Base-by-base conservation (phyloP, 35 echinoderm and acorn worm species). In the Acanthaster planci region DNA sequence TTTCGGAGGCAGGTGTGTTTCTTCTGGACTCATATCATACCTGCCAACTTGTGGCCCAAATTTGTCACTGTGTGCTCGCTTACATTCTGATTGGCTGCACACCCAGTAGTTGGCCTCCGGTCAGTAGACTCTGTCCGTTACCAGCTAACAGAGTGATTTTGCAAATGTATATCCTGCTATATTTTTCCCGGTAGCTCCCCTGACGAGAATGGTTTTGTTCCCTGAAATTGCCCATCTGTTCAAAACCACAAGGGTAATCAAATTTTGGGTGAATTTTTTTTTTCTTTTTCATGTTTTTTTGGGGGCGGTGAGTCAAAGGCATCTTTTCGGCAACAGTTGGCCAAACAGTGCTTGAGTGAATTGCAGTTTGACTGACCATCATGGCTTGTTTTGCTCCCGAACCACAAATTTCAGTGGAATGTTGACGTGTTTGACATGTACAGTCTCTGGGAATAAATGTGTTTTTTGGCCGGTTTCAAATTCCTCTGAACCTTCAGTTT, bases 31-130 rank as follows among this genome's bases (percentile, higher is more conserved):
- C 34, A 31, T 72, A 72, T 72, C 64, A 72, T 31, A 72, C 26
- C 64, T 72, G 64, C 30, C 64, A 72, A 72, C 64, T 72, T 29
- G 64, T 19, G 64, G 19, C 12, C 64, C 64, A 72, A 35, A 72
- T 72, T 72, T 72, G 64, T 72, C 64, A 72, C 30, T 29, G 19
- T 14, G 64, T 26, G 21, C 14, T 26, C 19, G 14, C 18, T 72
- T 26, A 34, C 22, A 12, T 72, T 26, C 21, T 31, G 18, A 72
- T 31, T 72, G 34, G 26, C 64, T 72, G 64, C 30, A n/a, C n/a
- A n/a, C n/a, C 30, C 64, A 72, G 64, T 26, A 72, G 26, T 23
- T 12, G 4, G 42, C 42, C 42, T n/a, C n/a, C 42, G 42, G 42
- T 47, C 42, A 47, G 4, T 12, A 47, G 42, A 47, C 64, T 72